Evolutionary conservation across 2,797 vertebrate genomes (phyloP).

Genomic region (Anas bernieri): DNA sequence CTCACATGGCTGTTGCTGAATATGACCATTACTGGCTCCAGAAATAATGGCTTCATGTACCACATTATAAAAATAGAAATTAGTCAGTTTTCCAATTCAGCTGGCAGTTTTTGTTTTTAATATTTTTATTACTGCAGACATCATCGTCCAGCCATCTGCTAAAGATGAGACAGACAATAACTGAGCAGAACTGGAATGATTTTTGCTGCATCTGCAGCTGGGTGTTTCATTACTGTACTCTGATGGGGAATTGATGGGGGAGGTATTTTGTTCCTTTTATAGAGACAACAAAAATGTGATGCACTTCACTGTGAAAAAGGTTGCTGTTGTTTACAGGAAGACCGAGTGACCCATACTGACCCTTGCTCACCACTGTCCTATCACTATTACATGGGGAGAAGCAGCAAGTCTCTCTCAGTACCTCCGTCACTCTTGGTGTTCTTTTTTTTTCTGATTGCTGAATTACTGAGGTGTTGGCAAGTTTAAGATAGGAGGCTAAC

Average conservation of each 20-base stretch:
- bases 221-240: constrained; percentile 63
- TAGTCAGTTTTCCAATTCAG: constrained; percentile 57
- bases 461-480: not conserved
- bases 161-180: constrained; percentile 70
- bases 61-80: constrained; percentile 65
- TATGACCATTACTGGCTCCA: constrained; percentile 37
- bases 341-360: not conserved
- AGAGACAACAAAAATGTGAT: constrained; percentile 18
- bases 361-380: not conserved
- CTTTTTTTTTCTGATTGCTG: not conserved
- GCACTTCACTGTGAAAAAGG: not conserved
- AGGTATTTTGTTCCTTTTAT: constrained; percentile 42
- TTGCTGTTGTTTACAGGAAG: constrained; percentile 21
- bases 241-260: not conserved
- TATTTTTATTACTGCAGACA: constrained; percentile 66
- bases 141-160: constrained; percentile 63
- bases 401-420: not conserved
- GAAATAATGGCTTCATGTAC: constrained; percentile 31
- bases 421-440: not conserved
- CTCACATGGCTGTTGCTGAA: not conserved
- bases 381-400: not conserved
- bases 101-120: constrained; percentile 58
- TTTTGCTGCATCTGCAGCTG: constrained; percentile 68
- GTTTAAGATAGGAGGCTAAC: not conserved
- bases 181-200: constrained; percentile 41